A percentile compares a stretch with the other conserved stretches of the same genome.
Evolutionary conservation across 2,797 vertebrate species (phyloP).

Genomic region (Ficedula albicollis): DNA sequence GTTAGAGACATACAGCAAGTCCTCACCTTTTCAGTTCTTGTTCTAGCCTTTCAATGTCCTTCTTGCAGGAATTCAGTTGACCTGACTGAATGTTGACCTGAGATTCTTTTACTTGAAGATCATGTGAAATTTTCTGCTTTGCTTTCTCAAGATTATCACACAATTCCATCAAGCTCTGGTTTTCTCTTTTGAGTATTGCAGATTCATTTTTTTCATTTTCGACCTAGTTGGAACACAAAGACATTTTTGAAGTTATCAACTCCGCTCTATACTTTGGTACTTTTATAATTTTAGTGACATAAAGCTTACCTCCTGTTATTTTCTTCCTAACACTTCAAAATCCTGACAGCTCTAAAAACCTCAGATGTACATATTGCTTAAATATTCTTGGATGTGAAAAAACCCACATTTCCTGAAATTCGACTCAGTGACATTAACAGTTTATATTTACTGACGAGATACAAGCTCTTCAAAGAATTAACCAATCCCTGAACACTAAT

Average conservation of each 20-base stretch:
- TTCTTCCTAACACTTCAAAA: neutral
- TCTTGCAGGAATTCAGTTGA: slow-evolving; percentile 86
- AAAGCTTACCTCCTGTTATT: neutral
- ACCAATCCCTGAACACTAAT: neutral
- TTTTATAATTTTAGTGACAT: neutral
- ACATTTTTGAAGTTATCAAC: neutral
- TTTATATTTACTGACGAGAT: neutral
- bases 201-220: slow-evolving; percentile 88
- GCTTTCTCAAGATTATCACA: slow-evolving; percentile 89
- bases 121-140: slow-evolving; percentile 86
- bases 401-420: neutral
- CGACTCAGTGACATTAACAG: neutral
- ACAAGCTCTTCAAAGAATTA: neutral
- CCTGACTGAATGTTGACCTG: slow-evolving; percentile 89
- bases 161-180: slow-evolving; percentile 87
- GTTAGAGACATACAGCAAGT: neutral
- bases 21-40: slow-evolving; percentile 90
- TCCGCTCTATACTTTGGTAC: neutral
- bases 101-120: slow-evolving; percentile 91
- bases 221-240: slow-evolving; percentile 73
- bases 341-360: neutral
- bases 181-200: slow-evolving; percentile 87
- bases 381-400: neutral
- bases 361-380: neutral
- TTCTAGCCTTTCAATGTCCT: slow-evolving; percentile 87